Conservation (phyloP, 1,140 invertebrate species). For the Atta texana region DNA sequence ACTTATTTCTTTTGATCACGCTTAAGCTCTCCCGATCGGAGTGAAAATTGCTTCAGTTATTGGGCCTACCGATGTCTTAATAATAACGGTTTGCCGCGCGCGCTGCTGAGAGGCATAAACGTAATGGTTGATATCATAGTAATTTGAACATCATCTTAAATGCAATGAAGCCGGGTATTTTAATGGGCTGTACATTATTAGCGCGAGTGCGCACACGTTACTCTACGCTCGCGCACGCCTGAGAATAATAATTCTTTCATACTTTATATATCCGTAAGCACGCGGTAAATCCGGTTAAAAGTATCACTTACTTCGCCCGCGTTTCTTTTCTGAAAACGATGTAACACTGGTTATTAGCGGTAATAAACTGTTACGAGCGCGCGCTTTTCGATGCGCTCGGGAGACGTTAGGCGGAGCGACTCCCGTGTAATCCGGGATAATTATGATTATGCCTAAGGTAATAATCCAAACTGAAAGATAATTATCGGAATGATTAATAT, state of each 20-base stretch:
- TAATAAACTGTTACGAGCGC: conserved; percentile 41
- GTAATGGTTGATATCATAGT: conserved; percentile 45
- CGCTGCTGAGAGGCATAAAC: conserved; percentile 38
- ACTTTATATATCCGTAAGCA: conserved; percentile 43
- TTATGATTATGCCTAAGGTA: neutral
- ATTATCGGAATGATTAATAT: conserved; percentile 39
- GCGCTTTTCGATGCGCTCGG: conserved; percentile 33
- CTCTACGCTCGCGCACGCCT: neutral
- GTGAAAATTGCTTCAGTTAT: conserved; percentile 53
- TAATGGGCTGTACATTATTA: conserved; percentile 50
- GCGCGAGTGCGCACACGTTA: neutral
- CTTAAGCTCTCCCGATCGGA: neutral
- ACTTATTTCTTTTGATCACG: neutral
- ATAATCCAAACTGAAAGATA: neutral
- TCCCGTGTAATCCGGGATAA: conserved; percentile 20
- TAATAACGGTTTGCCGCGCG: conserved; percentile 49
- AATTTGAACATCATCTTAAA: conserved; percentile 60
- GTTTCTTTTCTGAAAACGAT: conserved; percentile 37
- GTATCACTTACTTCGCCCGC: conserved; percentile 44
- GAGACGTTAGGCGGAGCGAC: conserved; percentile 4
- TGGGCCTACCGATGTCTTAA: conserved; percentile 43
- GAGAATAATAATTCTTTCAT: conserved; percentile 36
- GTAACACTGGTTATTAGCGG: conserved; percentile 40
- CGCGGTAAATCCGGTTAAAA: conserved; percentile 48
- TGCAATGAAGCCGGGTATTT: conserved; percentile 34